Evolutionary conservation across 2,888 invertebrate genomes (phyloP).

Genomic region (Hemithea aestivaria): DNA sequence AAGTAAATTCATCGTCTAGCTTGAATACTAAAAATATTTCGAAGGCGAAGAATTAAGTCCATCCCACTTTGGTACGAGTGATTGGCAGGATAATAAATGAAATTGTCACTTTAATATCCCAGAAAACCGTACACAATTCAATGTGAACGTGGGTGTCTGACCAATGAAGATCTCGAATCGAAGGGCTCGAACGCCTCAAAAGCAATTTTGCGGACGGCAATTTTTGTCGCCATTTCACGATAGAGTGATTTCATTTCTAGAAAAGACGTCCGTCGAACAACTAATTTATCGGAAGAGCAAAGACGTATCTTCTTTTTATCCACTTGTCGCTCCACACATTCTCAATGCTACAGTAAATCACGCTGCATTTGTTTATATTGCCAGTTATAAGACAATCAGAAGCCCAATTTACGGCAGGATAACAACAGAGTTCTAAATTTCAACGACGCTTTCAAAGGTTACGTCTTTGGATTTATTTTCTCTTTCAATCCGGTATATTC

Average conservation of each 20-base stretch:
- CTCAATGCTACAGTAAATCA: constrained; percentile 18
- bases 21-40: too few species aligned
- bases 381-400: constrained; percentile 2
- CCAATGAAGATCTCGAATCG: constrained; percentile 41
- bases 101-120: constrained; percentile 19
- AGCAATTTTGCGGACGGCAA: constrained; percentile 56
- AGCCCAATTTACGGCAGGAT: background rate
- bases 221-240: constrained; percentile 61
- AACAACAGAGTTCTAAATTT: background rate
- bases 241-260: constrained; percentile 54
- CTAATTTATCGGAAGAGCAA: constrained; percentile 50
- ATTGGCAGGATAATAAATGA: constrained; percentile 17
- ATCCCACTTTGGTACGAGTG: constrained; percentile 6
- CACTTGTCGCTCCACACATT: constrained; percentile 29
- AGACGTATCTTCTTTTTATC: constrained; percentile 47
- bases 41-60: too few species aligned
- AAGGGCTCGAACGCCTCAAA: constrained; percentile 42
- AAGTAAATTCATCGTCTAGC: too few species aligned
- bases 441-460: background rate
- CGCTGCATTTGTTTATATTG: constrained; percentile 2
- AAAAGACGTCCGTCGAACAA: constrained; percentile 51
- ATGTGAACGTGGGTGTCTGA: constrained; percentile 36
- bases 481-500: background rate
- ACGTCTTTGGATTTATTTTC: constrained; percentile 1
- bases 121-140: constrained; percentile 31